Evolutionary conservation across 2,113 vertebrate genomes (phyloP), one percentile per base, ranked within the genome.

Genomic region (Tragelaphus strepsiceros): DNA sequence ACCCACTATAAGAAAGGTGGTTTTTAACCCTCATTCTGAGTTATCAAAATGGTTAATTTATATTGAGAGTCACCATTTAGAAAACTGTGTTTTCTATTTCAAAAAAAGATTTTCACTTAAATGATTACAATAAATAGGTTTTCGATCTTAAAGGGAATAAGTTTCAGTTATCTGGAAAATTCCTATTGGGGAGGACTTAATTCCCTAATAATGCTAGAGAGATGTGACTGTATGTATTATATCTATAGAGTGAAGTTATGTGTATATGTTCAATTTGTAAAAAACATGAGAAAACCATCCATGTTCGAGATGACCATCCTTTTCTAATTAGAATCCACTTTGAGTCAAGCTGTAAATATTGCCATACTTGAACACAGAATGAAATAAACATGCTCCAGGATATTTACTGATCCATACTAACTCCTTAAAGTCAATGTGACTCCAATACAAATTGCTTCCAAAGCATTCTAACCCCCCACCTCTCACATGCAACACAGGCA

Each of bases 261-360:
- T n/a, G 5, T 64, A 5, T 56, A 88, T 51, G 39, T 77, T 85
- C 35, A 88, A n/a, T 64, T 94, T 87, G 39, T 77, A 49, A 91
- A 88, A 97, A 97, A 56, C 93, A 88, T 88, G 43, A 97, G 91
- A 97, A 97, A 96, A 88, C n/a, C 51, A 91, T 96, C 93, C 91
- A 30, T 64, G 58, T 96, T 83, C 91, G 32, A 98, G 89, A 85
- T 90, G 89, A 82, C 19, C 59, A 93, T 86, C 28, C 61, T 77
- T 97, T 95, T 86, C n/a, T 28, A 92, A 95, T 96, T 92, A 91
- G 32, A 92, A 96, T 71, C 71, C 93, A 64, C 91, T 89, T 93
- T 95, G 74, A 95, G 67, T 89, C 94, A 49, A 88, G 81, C 83
- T 95, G 90, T 97, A 96, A 97, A 90, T 93, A 96, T 59, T 93